Conservation (phyloP, 2,888 invertebrate species). For the Athrips mouffetella region DNA sequence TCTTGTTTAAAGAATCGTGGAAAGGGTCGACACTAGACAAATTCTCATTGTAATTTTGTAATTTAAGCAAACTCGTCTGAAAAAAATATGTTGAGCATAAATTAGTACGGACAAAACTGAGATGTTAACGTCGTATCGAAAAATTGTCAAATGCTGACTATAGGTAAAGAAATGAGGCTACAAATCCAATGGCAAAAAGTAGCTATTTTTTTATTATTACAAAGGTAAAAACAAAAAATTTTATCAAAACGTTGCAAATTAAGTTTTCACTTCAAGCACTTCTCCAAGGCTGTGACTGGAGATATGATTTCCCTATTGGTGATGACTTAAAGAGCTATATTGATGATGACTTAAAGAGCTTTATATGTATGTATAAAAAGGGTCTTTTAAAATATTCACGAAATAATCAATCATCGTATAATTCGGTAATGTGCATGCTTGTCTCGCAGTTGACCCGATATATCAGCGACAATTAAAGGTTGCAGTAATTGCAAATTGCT, state of each 20-base stretch:
- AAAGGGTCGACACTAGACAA: too few species aligned
- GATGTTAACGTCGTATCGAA: too few species aligned
- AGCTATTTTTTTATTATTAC: too few species aligned
- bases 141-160: too few species aligned
- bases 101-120: too few species aligned
- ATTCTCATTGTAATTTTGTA: too few species aligned
- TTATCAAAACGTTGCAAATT: not conserved
- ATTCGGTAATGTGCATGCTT: slow-evolving; percentile 2
- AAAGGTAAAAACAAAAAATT: too few species aligned
- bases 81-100: too few species aligned
- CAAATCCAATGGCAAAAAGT: too few species aligned
- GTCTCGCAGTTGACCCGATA: not conserved
- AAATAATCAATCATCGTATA: slow-evolving; percentile 1
- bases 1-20: too few species aligned
- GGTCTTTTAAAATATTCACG: not conserved
- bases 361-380: not conserved
- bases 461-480: slow-evolving; percentile 39
- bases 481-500: slow-evolving; percentile 40
- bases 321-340: slow-evolving; percentile 7
- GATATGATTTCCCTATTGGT: slow-evolving; percentile 2
- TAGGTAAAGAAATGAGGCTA: too few species aligned
- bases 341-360: slow-evolving; percentile 6
- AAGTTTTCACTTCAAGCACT: slow-evolving; percentile 1
- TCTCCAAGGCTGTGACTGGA: not conserved
- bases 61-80: too few species aligned